Evolutionary conservation across 92 coral and sea anemone genomes (phyloP).

Genomic region (Epizoanthus ramosus): DNA sequence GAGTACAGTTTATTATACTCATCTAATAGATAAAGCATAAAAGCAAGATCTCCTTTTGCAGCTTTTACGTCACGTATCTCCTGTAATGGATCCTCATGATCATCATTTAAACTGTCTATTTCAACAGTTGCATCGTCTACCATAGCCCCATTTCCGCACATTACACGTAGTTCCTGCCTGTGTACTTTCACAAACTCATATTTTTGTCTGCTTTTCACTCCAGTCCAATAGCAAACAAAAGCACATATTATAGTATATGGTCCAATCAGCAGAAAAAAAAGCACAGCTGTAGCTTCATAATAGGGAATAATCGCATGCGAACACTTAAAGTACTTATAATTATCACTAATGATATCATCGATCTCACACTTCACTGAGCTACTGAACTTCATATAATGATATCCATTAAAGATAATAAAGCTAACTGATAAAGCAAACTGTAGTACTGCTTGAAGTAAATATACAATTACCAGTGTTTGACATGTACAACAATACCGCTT

Average conservation of each 20-base stretch:
- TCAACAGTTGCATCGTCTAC: no score
- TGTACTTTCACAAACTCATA: conserved; percentile 10
- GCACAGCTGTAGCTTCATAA: conserved; percentile 11
- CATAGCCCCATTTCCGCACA: neutral
- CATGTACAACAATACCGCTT: neutral
- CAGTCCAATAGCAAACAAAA: conserved; percentile 1
- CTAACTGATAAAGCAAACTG: conserved; percentile 7
- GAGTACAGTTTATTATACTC: conserved; percentile 48
- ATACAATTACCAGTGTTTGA: neutral
- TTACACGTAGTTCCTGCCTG: no score
- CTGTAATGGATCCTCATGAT: neutral
- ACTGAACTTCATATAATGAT: neutral
- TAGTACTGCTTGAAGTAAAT: conserved; percentile 43
- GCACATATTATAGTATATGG: neutral
- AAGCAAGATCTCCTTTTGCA: conserved; percentile 54
- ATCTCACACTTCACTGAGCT: conserved; percentile 50
- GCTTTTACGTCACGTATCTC: conserved; percentile 30
- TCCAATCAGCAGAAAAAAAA: conserved; percentile 2
- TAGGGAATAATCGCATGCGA: conserved; percentile 49
- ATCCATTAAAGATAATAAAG: conserved; percentile 12
- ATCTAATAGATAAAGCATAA: conserved; percentile 53
- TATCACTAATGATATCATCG: conserved; percentile 39
- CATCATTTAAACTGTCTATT: neutral
- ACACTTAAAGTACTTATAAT: conserved; percentile 53
- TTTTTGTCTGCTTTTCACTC: neutral